These are phyloP conservation scores for Pseudomyrmex cubaensis DNA, from an alignment of 1,140 invertebrate genomes.

Conservation along the genomic window DNA sequence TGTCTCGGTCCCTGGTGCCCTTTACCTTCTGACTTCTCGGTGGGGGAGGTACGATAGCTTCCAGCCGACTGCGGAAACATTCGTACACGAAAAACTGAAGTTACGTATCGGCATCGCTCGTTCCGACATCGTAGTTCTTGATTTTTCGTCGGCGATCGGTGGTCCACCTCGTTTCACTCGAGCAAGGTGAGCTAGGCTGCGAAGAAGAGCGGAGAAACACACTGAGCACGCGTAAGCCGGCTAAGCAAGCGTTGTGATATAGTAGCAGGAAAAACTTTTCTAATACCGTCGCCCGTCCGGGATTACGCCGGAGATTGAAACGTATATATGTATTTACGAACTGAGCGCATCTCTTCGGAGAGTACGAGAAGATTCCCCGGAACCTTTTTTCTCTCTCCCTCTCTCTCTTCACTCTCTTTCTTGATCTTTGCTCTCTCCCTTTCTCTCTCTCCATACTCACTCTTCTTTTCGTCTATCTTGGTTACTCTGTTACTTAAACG, in stretches of 20 bases:
- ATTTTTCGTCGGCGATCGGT: slow-evolving; percentile 77
- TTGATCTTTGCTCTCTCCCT: neutral
- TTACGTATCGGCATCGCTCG: slow-evolving; percentile 71
- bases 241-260: slow-evolving; percentile 77
- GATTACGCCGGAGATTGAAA: slow-evolving; percentile 83
- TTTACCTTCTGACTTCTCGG: slow-evolving; percentile 75
- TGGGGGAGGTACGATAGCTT: slow-evolving; percentile 64
- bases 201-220: slow-evolving; percentile 49
- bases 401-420: neutral
- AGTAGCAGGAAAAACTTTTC: slow-evolving; percentile 83
- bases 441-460: neutral
- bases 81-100: slow-evolving; percentile 70
- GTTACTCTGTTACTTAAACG: slow-evolving; percentile 50
- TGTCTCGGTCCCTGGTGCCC: slow-evolving; percentile 79
- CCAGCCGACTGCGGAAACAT: slow-evolving; percentile 75
- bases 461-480: neutral
- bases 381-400: slow-evolving; percentile 52
- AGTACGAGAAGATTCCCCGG: slow-evolving; percentile 56
- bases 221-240: slow-evolving; percentile 68
- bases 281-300: slow-evolving; percentile 81
- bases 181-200: neutral
- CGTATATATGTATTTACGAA: slow-evolving; percentile 82
- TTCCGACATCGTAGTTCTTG: slow-evolving; percentile 70
- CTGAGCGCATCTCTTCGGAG: slow-evolving; percentile 63
- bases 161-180: slow-evolving; percentile 53